Conservation (phyloP, 2,113 vertebrate genomes). For the Monarcha castaneiventris region DNA sequence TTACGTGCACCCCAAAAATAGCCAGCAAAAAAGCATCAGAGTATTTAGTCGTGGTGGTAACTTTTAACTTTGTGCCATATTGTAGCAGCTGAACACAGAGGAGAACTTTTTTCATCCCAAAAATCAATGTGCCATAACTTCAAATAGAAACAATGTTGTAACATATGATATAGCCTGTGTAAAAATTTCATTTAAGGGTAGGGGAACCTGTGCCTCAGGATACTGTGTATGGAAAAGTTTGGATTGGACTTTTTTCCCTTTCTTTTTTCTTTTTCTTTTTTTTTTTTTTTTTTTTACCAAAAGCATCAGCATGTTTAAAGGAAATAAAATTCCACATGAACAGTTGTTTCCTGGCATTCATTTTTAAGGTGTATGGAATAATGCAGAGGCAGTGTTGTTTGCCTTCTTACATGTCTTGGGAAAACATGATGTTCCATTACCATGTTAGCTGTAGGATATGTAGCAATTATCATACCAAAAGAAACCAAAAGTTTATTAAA, state of each 20-base stretch:
- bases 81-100: not conserved
- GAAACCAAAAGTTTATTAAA: not conserved
- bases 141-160: not conserved
- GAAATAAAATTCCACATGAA: not conserved
- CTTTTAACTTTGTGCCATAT: slow-evolving; percentile 12
- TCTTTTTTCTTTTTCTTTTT: not conserved
- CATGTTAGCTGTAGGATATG: not conserved
- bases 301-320: not conserved
- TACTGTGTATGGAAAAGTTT: not conserved
- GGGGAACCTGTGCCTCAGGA: slow-evolving; percentile 6
- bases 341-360: not conserved
- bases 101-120: not conserved
- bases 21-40: slow-evolving; percentile 15
- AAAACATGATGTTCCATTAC: not conserved
- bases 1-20: slow-evolving; percentile 37
- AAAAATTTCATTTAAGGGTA: not conserved
- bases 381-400: not conserved
- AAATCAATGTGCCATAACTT: not conserved
- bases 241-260: not conserved
- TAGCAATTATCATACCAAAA: not conserved
- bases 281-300: not conserved
- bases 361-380: not conserved
- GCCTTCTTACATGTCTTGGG: not conserved
- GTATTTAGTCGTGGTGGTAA: not conserved
- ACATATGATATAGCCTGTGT: not conserved